Evolutionary conservation across 2,113 vertebrate species (phyloP), one percentile per base, ranked within the genome.

Genomic region (Tyto alba): DNA sequence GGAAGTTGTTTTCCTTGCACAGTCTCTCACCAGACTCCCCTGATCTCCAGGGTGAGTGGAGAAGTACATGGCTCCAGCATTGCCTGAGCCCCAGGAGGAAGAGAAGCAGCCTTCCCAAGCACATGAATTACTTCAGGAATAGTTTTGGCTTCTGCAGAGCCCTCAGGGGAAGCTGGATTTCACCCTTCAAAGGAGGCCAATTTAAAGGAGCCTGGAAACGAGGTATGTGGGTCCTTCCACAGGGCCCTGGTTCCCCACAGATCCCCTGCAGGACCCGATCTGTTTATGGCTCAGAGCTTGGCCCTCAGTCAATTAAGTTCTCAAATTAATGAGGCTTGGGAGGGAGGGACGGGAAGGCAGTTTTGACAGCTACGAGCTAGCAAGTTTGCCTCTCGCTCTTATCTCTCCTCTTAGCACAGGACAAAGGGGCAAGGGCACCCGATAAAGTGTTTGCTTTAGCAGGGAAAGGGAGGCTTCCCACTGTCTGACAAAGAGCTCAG

Each of bases 401-500:
- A 95, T 93, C 97, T 92, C 79, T 80, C 59, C 86, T 92, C 63
- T 52, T 67, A 48, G 72, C 59, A 64, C 71, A 78, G 92, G 71
- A 85, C 88, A 92, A 96, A 96, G 93, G 59, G 75, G 90, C 59
- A 66, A 77, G 64, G 91, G 66, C 80, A 86, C 40, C 52, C 9
- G 16, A 92, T 64, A 79, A 89, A 69, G 25, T 71, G 80, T 50
- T 85, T 91, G 82, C 83, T 93, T 95, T 56, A 92, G 75, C 69
- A 95, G 85, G 86, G 83, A 89, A 94, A 96, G 75, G 88, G 73
- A 91, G 43, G 71, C 41, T 86, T 91, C 73, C 69, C 76, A 73
- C 27, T 48, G 40, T 23, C 72, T 72, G 77, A 93, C 53, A 60
- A 30, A 87, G 90, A 74, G 30, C 79, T 36, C 1, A 4, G 43